Evolutionary conservation across 1,140 invertebrate species (phyloP), one percentile per base, ranked within the genome.

Genomic region (Drosophila nigrodunni): DNA sequence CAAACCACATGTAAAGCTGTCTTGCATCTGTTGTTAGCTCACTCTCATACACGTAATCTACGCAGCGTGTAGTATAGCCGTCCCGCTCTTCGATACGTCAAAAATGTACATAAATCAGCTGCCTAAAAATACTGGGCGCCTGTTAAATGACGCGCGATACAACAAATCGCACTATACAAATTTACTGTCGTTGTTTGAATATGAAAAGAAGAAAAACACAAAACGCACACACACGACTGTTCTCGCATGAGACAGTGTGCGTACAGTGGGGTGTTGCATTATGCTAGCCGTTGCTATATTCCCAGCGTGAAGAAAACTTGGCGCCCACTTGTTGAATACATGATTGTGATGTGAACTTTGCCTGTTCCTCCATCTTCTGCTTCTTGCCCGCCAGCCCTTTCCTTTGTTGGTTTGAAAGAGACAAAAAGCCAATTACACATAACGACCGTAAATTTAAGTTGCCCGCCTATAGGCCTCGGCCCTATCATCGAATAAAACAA

Each of bases 161-260:
- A 88, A 88, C 85, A 88, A 85, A 85, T 85, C 82, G 82, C 79
- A 87, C 82, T 82, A 80, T 77, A 87, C 83, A 88, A 87, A 77
- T 88, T 71, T 69, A 73, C 57, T 55, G 69, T 57, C 69, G 39
- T 66, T 61, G 62, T 61, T 73, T 65, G 69, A 55, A 72, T 50
- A 58, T 6, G 25, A 76, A 61, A 62, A 34, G 46, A 79, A 49
- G 61, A 59, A 62, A 86, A 80, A 67, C 21, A 30, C 46, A 37
- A 37, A 41, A 25, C 21, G 15, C 49, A 25, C 37, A 68, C 25
- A 30, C 25, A 30, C 25, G 6, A 6, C 4, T 6, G 15, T 41
- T 54, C 69, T 69, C 39, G 59, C 82, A 86, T 58, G 66, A 62
- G 55, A 79, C 70, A 65, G 41, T 52, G 39, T 59, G 39, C 37